phyloP scores from a whole-genome alignment of 1,140 invertebrate species.

The Bursaphelenchus mucronatus region DNA sequence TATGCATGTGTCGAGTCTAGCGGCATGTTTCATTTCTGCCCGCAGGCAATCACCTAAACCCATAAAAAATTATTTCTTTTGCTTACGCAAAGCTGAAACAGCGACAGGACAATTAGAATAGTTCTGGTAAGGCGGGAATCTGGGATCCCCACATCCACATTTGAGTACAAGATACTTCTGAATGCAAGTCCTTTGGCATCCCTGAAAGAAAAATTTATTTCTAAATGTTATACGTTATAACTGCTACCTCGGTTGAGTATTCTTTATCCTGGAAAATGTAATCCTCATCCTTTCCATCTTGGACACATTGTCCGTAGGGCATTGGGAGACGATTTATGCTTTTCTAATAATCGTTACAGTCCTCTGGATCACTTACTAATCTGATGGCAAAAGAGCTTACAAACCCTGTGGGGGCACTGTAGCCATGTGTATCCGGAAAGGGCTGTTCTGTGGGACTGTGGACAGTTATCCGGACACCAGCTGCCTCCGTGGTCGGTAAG shows the following conservation, averaged over 20 bases:
- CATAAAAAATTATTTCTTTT: too few species aligned
- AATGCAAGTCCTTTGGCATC: conserved; percentile 56
- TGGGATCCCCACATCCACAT: conserved; percentile 57
- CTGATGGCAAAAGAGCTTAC: conserved; percentile 57
- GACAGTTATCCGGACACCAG: conserved; percentile 36
- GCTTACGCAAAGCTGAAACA: conserved; percentile 46
- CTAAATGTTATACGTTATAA: not conserved
- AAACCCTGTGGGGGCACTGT: conserved; percentile 58
- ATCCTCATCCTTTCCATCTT: conserved; percentile 52
- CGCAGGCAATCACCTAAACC: conserved; percentile 51
- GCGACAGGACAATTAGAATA: conserved; percentile 56
- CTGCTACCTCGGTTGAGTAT: conserved; percentile 55
- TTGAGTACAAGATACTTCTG: conserved; percentile 49
- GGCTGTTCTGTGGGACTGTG: conserved; percentile 35
- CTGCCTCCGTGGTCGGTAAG: conserved; percentile 59
- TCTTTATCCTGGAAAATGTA: conserved; percentile 56
- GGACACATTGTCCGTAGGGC: conserved; percentile 57
- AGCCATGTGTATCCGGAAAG: conserved; percentile 58
- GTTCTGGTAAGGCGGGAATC: conserved; percentile 52
- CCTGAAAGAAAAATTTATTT: conserved; percentile 36
- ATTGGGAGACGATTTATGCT: conserved; percentile 51
- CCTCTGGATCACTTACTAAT: conserved; percentile 27
- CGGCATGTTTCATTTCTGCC: conserved; percentile 44
- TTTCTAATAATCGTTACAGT: conserved; percentile 35
- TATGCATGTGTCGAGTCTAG: conserved; percentile 36